Base-by-base conservation (phyloP, 2,888 invertebrate genomes). In the Meloe dianella region DNA sequence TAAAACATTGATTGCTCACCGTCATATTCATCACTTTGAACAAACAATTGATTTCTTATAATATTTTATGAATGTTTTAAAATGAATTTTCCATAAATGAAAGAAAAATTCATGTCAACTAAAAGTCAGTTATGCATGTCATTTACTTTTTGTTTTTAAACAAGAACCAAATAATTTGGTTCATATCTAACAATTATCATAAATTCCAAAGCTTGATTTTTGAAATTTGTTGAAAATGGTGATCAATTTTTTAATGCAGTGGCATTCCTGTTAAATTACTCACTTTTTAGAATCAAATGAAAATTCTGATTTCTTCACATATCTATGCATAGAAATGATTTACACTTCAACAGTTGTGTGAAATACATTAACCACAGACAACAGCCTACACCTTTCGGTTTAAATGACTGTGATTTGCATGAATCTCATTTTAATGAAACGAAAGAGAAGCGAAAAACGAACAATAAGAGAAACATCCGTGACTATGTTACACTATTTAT, bases 221-320 rank as follows among this genome's bases (percentile, higher is more conserved):
- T 56, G 14, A 10, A 56, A 56, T 17, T n/a, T 56, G 27, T 12
- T 14, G 56, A 27, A 3, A 56, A 56, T 27, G 14, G 1, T 57
- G 29, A 57, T 57, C 22, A 57, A 57, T 6, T 30, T 29, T 14
- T 29, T 2, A 7, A 7, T 29, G 57, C 14, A 58, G 58, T 58
- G 30, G 30, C 58, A 58, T 35, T 24, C 30, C 20, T 58, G 30
- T 58, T 32, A 30, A 57, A 32, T 22, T 24, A 2, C 35, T n/a
- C 1, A 6, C 27, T 12, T 22, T 69, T 65, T 63, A 70, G 70
- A 72, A 72, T 72, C 74, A 65, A 70, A 72, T 74, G 71, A 72
- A 74, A 70, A 71, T 71, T 68, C 62, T 65, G 70, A 69, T 72
- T 73, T 73, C 68, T 73, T 65, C 66, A 57, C 29, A 70, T 63